Conservation (phyloP, 2,888 invertebrate species). For the Pristionchus maxplancki region DNA sequence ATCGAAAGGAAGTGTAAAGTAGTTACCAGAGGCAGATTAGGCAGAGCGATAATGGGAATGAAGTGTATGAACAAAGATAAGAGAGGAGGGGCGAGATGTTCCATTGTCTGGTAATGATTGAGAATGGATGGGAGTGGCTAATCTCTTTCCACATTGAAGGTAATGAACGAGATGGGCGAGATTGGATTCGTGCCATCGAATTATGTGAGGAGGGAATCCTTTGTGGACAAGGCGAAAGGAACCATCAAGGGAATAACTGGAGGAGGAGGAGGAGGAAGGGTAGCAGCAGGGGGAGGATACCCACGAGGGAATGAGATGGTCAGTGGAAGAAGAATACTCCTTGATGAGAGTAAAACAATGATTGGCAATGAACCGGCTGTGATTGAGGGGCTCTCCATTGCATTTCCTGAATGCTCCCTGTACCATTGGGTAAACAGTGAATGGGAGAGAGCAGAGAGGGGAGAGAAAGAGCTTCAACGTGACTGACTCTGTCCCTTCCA, state of each 20-base stretch:
- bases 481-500: background rate
- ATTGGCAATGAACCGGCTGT: constrained; percentile 8
- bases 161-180: constrained; percentile 94
- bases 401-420: constrained; percentile 30
- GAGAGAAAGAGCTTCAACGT: constrained; percentile 32
- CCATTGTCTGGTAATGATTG: background rate
- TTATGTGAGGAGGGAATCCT: constrained; percentile 98
- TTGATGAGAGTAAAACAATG: background rate
- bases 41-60: constrained; percentile 23
- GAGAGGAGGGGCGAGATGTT: background rate
- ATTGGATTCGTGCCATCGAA: constrained; percentile 99
- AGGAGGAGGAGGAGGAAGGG: constrained; percentile 58
- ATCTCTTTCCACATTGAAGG: constrained; percentile 78
- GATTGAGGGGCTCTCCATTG: constrained; percentile 24
- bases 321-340: background rate
- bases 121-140: background rate
- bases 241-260: constrained; percentile 69
- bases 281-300: constrained; percentile 54
- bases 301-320: constrained; percentile 29
- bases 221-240: constrained; percentile 82
- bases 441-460: background rate
- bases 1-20: constrained; percentile 20
- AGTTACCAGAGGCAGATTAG: constrained; percentile 23
- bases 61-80: background rate
- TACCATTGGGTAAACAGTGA: constrained; percentile 23